A percentile compares a stretch with the other conserved stretches of the same genome.
Conservation (phyloP, 2,888 invertebrate species). For the Tetropium fuscum region DNA sequence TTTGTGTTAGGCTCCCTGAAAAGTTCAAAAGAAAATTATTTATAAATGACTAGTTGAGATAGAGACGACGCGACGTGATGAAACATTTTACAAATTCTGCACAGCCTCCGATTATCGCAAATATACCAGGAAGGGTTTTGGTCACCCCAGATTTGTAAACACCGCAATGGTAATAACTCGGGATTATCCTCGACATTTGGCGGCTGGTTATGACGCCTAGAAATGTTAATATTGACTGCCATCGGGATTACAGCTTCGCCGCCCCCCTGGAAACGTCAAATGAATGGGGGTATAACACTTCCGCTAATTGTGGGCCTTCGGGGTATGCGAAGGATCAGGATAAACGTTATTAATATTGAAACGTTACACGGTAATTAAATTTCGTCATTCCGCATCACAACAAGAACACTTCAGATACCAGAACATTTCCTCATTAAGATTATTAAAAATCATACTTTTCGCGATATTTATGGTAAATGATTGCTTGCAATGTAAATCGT, state of each 20-base stretch:
- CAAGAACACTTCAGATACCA: too few species aligned
- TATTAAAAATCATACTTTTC: too few species aligned
- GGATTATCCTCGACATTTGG: slow-evolving; percentile 61
- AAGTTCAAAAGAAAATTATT: too few species aligned
- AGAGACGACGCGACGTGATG: too few species aligned
- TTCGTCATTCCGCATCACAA: too few species aligned
- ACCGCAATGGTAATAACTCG: slow-evolving; percentile 59
- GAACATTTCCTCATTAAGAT: too few species aligned
- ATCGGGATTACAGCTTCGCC: slow-evolving; percentile 44
- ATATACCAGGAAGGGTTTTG: slow-evolving; percentile 5
- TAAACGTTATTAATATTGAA: slow-evolving; percentile 38
- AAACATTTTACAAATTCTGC: too few species aligned
- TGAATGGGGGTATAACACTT: slow-evolving; percentile 32
- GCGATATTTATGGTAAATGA: too few species aligned
- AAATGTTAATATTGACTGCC: slow-evolving; percentile 64
- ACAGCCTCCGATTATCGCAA: neutral
- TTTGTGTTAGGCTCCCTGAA: too few species aligned
- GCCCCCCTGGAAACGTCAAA: slow-evolving; percentile 14
- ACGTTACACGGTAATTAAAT: slow-evolving; percentile 39
- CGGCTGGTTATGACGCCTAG: slow-evolving; percentile 62
- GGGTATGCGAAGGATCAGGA: slow-evolving; percentile 37
- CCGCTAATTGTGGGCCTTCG: slow-evolving; percentile 38
- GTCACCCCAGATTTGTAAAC: slow-evolving; percentile 37
- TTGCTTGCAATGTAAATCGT: too few species aligned
- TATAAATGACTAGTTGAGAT: too few species aligned